These are phyloP conservation scores for Zaprionus inermis DNA, from an alignment of 1,140 invertebrate genomes.

Conservation along the genomic window DNA sequence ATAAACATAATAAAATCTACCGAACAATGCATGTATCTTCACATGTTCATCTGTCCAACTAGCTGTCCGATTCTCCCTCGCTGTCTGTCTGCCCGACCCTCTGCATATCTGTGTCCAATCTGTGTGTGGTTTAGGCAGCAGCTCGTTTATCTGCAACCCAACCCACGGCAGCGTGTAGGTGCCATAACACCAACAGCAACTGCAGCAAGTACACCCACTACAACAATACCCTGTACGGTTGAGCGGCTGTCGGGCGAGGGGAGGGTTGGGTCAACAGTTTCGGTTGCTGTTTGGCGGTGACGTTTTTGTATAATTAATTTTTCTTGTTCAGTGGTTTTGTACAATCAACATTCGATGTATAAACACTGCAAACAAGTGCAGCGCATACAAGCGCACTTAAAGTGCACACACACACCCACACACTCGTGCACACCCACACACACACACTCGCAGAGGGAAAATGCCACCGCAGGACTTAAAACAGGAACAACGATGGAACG, in stretches of 20 bases:
- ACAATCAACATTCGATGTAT: constrained; percentile 81
- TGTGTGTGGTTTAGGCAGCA: constrained; percentile 63
- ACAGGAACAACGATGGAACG: constrained; percentile 56
- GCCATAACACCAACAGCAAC: constrained; percentile 42
- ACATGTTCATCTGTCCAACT: constrained; percentile 42
- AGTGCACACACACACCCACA: constrained; percentile 50
- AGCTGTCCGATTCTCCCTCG: not conserved
- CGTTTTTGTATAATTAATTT: constrained; percentile 83
- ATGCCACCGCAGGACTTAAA: constrained; percentile 74
- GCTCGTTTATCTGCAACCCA: constrained; percentile 64
- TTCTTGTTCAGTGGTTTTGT: constrained; percentile 83
- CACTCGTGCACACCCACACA: not conserved
- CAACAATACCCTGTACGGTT: constrained; percentile 25
- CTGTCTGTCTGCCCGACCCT: constrained; percentile 41
- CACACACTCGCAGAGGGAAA: constrained; percentile 19
- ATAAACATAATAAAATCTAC: constrained; percentile 75
- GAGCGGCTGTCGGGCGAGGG: not conserved
- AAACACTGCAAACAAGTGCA: constrained; percentile 78
- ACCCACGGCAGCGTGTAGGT: constrained; percentile 40
- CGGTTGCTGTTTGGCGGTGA: constrained; percentile 79
- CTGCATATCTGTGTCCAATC: constrained; percentile 6
- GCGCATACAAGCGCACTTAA: constrained; percentile 71
- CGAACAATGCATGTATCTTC: constrained; percentile 43
- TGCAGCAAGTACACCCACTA: constrained; percentile 39
- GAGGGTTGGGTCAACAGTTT: constrained; percentile 71